A percentile compares a stretch with the other conserved stretches of the same genome.
These are phyloP conservation scores for Thalpophila matura DNA, from an alignment of 2,888 invertebrate species.

Conservation along the genomic window DNA sequence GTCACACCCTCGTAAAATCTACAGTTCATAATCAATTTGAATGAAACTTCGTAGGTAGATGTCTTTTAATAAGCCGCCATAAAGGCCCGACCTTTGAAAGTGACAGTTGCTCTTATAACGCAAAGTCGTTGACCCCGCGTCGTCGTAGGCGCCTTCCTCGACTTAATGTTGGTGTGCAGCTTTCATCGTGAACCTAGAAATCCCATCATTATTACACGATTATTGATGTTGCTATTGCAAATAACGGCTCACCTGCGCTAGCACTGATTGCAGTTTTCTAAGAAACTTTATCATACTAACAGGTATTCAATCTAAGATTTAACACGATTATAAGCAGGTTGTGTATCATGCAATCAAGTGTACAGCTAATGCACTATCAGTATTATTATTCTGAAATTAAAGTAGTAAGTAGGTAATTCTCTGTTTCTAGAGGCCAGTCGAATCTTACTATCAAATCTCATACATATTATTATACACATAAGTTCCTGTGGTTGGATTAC, in stretches of 20 bases:
- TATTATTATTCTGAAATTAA: not conserved
- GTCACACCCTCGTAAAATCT: too few species aligned
- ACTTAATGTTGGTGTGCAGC: slow-evolving; percentile 71
- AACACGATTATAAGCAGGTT: slow-evolving; percentile 29
- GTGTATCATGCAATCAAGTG: slow-evolving; percentile 16
- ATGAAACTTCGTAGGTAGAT: too few species aligned
- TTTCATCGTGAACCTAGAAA: slow-evolving; percentile 80
- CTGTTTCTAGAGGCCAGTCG: not conserved
- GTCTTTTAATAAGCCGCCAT: too few species aligned
- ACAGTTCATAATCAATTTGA: too few species aligned
- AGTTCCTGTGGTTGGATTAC: not conserved
- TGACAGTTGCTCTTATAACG: slow-evolving; percentile 84
- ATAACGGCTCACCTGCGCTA: slow-evolving; percentile 65
- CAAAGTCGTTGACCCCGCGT: slow-evolving; percentile 81
- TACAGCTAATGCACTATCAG: slow-evolving; percentile 7
- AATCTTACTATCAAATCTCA: not conserved
- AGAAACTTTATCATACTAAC: slow-evolving; percentile 57
- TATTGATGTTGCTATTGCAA: slow-evolving; percentile 69
- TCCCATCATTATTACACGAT: slow-evolving; percentile 76
- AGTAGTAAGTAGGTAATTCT: not conserved
- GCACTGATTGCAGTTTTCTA: slow-evolving; percentile 61
- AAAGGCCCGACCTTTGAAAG: slow-evolving; percentile 90
- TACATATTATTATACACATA: too few species aligned
- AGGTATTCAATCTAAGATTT: slow-evolving; percentile 38
- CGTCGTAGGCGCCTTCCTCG: slow-evolving; percentile 73